Percentiles rank a stretch among this genome's conserved stretches.
phyloP scores from a whole-genome alignment of 1,140 invertebrate species.

The Idris sp. region DNA sequence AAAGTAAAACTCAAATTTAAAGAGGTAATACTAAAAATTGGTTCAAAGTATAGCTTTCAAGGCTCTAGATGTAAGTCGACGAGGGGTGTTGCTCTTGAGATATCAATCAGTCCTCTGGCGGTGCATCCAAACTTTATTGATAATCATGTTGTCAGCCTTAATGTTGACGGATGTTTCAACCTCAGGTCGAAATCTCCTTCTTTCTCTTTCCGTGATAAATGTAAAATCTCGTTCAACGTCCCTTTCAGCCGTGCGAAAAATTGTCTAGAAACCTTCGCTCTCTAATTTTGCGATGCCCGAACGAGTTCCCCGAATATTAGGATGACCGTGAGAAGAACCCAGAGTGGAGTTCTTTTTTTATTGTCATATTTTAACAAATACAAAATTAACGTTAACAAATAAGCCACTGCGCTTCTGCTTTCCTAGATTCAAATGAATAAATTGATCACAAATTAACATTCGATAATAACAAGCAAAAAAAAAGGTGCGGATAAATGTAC shows the following conservation, averaged over 20 bases:
- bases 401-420: no score
- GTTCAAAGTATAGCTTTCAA: no score
- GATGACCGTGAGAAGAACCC: constrained; percentile 29
- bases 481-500: constrained; percentile 3
- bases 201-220: constrained; percentile 46
- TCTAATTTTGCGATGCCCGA: constrained; percentile 39
- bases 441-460: no score
- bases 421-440: no score
- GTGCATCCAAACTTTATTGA: constrained; percentile 43
- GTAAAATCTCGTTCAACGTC: constrained; percentile 34
- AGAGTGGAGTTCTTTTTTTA: neutral
- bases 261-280: constrained; percentile 33
- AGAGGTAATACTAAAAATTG: neutral
- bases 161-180: constrained; percentile 43
- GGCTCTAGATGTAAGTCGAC: constrained; percentile 21
- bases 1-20: no score
- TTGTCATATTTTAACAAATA: neutral
- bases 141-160: constrained; percentile 51
- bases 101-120: constrained; percentile 29
- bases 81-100: constrained; percentile 11
- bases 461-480: neutral
- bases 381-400: neutral
- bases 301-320: constrained; percentile 26
- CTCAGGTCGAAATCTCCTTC: constrained; percentile 7
- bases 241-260: constrained; percentile 48